Evolutionary conservation across 2,797 vertebrate species (phyloP).

Genomic region (Phataginus tricuspis): DNA sequence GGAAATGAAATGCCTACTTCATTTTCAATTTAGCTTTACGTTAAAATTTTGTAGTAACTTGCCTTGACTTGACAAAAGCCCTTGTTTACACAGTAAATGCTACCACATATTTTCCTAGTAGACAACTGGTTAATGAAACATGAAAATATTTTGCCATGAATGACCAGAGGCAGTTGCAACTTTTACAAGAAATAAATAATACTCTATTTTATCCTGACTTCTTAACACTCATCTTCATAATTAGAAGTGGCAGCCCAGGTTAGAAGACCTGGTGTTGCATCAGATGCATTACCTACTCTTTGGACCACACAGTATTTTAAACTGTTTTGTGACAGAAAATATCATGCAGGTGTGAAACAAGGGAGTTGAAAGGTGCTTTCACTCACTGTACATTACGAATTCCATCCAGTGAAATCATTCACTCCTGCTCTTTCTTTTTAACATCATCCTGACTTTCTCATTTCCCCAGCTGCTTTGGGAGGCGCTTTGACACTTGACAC

Average conservation of each 20-base stretch:
- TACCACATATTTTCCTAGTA: conserved; percentile 32
- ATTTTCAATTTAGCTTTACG: conserved; percentile 32
- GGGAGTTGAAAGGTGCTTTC: not conserved
- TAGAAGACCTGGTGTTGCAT: not conserved
- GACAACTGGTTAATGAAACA: conserved; percentile 35
- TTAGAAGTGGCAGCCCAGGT: not conserved
- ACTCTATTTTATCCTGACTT: not conserved
- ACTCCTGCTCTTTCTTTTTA: conserved; percentile 10
- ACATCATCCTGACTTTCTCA: conserved; percentile 20
- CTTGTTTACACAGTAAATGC: not conserved
- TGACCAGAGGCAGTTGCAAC: not conserved
- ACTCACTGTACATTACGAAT: conserved; percentile 16
- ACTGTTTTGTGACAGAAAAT: conserved; percentile 33
- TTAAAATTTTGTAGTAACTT: conserved; percentile 42
- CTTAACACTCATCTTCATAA: not conserved
- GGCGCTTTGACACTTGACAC: conserved; percentile 54
- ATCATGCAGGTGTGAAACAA: not conserved
- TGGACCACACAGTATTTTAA: not conserved
- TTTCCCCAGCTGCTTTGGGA: not conserved
- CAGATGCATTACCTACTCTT: not conserved
- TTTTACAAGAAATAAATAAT: not conserved
- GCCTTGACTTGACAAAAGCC: conserved; percentile 19
- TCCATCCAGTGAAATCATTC: not conserved
- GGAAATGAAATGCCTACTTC: conserved; percentile 41
- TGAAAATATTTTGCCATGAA: not conserved